phyloP scores from a whole-genome alignment of 37 sponge, comb jelly and placozoan species.

The Beroe forskalii region DNA sequence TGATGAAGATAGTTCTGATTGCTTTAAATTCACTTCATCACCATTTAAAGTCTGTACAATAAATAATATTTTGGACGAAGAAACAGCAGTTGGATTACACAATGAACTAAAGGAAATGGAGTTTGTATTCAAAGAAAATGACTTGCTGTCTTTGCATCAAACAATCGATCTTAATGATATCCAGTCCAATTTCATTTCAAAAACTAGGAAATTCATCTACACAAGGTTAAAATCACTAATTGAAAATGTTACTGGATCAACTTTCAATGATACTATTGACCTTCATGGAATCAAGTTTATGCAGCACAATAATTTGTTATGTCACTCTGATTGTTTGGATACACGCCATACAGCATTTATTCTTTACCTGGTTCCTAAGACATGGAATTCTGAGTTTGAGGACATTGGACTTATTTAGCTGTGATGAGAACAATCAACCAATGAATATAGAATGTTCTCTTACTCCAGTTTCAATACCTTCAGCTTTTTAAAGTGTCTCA shows the following conservation, averaged over 20 bases:
- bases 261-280: constrained; percentile 19
- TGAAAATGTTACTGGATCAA: constrained; percentile 30
- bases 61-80: background rate
- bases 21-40: background rate
- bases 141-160: constrained; percentile 35
- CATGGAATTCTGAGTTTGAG: constrained; percentile 33
- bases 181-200: background rate
- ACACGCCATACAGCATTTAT: constrained; percentile 45
- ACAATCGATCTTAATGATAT: constrained; percentile 9
- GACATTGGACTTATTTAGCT: constrained; percentile 15
- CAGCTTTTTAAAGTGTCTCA: constrained; percentile 57
- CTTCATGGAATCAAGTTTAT: constrained; percentile 41
- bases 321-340: constrained; percentile 38
- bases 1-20: background rate
- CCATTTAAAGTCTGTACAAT: constrained; percentile 23
- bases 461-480: constrained; percentile 23
- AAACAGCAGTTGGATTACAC: background rate
- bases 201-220: constrained; percentile 18
- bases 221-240: background rate
- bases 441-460: background rate
- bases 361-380: constrained; percentile 28
- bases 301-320: constrained; percentile 1
- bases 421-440: background rate
- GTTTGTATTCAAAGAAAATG: constrained; percentile 57
- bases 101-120: background rate